These are phyloP conservation scores for Bos taurus DNA, from an alignment of 2,113 vertebrate genomes.

Conservation along the genomic window DNA sequence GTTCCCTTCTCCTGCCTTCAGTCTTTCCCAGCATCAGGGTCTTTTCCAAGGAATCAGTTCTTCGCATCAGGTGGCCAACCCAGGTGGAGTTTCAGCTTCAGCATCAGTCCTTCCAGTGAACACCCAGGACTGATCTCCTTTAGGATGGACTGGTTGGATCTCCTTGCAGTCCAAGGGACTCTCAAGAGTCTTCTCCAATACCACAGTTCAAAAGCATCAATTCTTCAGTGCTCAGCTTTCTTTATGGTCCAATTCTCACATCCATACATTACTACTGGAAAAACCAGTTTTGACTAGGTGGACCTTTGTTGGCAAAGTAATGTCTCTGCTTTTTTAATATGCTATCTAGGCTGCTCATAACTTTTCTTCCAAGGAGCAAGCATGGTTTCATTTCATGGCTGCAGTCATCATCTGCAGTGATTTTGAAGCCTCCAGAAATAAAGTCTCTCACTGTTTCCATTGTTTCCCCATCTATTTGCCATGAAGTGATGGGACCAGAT, in stretches of 20 bases:
- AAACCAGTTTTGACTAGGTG: background rate
- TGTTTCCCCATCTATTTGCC: background rate
- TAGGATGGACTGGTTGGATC: background rate
- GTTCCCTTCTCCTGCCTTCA: background rate
- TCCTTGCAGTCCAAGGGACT: background rate
- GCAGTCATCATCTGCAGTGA: background rate
- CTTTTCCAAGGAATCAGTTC: background rate
- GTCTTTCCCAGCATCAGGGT: background rate
- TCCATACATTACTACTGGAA: background rate
- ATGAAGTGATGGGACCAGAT: no score
- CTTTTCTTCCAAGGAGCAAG: background rate
- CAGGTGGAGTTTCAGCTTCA: background rate
- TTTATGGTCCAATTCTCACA: background rate
- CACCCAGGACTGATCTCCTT: background rate
- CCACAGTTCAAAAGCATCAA: background rate
- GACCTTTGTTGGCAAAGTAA: background rate
- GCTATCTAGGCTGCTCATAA: background rate
- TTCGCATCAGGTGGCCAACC: background rate
- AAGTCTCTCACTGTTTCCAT: background rate
- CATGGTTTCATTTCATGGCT: background rate
- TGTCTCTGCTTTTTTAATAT: background rate
- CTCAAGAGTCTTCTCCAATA: background rate
- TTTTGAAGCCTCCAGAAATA: background rate
- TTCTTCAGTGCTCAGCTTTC: background rate
- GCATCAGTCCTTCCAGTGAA: background rate